Conservation (phyloP, 2,113 vertebrate genomes). For the Ptilorrhoa leucosticta region DNA sequence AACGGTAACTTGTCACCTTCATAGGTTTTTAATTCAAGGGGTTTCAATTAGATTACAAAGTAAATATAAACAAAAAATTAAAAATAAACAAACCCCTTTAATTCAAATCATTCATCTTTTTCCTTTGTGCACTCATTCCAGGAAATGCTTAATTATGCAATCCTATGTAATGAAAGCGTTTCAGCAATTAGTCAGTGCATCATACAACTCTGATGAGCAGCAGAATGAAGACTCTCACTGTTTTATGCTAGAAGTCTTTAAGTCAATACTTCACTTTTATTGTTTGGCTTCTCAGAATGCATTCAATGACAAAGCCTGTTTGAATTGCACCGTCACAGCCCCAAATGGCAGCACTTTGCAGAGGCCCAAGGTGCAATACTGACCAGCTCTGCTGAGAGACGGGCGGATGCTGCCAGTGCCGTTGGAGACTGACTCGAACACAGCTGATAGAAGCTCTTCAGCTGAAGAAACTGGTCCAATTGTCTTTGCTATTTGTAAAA, state of each 20-base stretch:
- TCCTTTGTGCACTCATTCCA: not conserved
- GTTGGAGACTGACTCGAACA: constrained; percentile 63
- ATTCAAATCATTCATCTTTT: not conserved
- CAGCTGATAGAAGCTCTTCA: constrained; percentile 62
- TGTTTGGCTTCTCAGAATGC: not conserved
- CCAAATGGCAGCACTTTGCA: not conserved
- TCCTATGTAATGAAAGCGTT: not conserved
- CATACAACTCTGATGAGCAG: not conserved
- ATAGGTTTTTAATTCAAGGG: not conserved
- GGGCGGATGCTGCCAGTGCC: not conserved
- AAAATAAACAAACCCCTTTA: not conserved
- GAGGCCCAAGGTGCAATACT: not conserved
- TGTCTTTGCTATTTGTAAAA: constrained; percentile 65
- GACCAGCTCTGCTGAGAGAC: constrained; percentile 40
- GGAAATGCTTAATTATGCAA: not conserved
- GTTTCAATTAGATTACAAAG: not conserved
- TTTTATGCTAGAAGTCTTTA: not conserved
- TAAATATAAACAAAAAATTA: not conserved
- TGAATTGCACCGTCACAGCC: not conserved
- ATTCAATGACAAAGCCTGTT: not conserved
- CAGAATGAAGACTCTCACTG: not conserved
- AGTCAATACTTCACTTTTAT: not conserved
- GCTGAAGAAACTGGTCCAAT: not conserved
- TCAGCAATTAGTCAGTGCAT: not conserved
- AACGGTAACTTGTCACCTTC: not conserved